Conservation (phyloP, 2,113 vertebrate species). For the Edolisoma coerulescens region DNA sequence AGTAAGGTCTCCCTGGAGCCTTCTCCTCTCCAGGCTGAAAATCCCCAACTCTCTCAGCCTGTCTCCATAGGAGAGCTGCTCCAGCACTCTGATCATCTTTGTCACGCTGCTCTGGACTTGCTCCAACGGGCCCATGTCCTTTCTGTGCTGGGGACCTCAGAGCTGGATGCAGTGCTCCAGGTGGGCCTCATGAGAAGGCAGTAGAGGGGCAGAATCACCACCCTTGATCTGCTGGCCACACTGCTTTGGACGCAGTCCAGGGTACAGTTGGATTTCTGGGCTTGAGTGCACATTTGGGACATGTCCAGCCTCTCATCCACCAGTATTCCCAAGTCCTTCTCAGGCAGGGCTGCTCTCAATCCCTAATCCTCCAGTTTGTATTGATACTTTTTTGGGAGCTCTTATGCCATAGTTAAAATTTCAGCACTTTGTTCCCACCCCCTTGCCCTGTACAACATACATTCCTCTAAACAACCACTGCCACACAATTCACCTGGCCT, state of each 20-base stretch:
- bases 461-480: neutral
- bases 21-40: neutral
- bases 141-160: neutral
- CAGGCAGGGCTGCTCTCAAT: neutral
- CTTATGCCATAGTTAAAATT: neutral
- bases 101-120: neutral
- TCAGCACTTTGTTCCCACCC: neutral
- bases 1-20: neutral
- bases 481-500: neutral
- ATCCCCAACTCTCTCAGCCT: neutral
- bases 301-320: neutral
- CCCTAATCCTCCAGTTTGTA: neutral
- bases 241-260: neutral
- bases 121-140: neutral
- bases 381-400: neutral
- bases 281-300: neutral
- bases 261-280: neutral
- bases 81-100: neutral
- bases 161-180: neutral
- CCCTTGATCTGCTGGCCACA: neutral
- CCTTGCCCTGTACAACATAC: rapidly evolving
- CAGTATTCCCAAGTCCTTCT: neutral
- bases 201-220: neutral
- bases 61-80: neutral
- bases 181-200: neutral